phyloP scores from a whole-genome alignment of 2,113 vertebrate species.

The Perccottus glenii region DNA sequence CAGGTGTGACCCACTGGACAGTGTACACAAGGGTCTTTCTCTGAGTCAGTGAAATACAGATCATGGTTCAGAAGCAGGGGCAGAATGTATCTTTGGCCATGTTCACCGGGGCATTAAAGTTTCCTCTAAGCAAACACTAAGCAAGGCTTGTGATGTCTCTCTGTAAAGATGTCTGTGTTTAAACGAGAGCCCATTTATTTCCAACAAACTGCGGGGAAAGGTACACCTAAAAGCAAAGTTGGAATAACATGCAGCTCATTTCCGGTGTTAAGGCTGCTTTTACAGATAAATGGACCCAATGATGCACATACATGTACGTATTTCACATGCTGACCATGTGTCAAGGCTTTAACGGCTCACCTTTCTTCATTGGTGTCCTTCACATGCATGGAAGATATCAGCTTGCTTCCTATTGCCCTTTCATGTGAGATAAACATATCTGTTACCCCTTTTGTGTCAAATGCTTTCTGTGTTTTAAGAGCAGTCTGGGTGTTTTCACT shows the following conservation, averaged over 20 bases:
- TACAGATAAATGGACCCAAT: conserved; percentile 31
- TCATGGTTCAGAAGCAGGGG: no score
- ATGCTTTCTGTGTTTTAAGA: neutral
- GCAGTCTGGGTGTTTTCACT: neutral
- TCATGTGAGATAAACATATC: neutral
- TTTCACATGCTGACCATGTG: neutral
- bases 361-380: conserved; percentile 5
- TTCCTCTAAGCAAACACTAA: no score
- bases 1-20: no score
- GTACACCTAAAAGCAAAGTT: conserved; percentile 10
- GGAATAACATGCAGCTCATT: conserved; percentile 6
- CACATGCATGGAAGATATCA: neutral
- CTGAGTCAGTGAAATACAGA: no score
- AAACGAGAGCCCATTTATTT: neutral
- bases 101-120: no score
- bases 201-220: neutral
- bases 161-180: neutral
- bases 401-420: conserved; percentile 1
- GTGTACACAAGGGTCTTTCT: no score
- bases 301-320: conserved; percentile 15
- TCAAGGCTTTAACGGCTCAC: neutral
- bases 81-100: no score
- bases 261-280: conserved; percentile 14
- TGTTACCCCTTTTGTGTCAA: neutral
- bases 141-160: no score